Percentiles rank a stretch among this genome's conserved stretches.
Evolutionary conservation across 2,797 vertebrate genomes (phyloP).

Genomic region (Oophaga sylvatica): DNA sequence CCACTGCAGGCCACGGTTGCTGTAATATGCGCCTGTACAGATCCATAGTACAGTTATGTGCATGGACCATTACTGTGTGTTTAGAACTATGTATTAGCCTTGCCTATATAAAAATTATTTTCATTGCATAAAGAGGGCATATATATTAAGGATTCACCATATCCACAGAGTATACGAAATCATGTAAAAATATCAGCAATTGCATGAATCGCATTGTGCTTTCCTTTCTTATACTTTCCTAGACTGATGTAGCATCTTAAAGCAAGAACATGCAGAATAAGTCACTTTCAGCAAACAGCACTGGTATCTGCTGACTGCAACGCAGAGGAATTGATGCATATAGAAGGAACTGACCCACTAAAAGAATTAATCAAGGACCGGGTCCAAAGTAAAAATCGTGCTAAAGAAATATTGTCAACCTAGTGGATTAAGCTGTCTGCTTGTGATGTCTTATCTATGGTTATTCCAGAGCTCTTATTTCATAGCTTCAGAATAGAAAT

Average conservation of each 20-base stretch:
- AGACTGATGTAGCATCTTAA: neutral
- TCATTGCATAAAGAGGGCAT: no score
- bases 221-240: no score
- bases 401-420: neutral
- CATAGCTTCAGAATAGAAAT: neutral
- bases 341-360: neutral
- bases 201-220: no score
- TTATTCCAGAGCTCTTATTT: neutral
- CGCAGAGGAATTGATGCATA: slow-evolving; percentile 1
- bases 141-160: no score
- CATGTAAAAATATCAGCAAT: no score
- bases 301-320: slow-evolving; percentile 1
- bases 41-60: no score
- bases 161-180: no score
- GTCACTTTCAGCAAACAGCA: neutral
- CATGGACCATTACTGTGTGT: no score
- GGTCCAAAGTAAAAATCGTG: neutral
- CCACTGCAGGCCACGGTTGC: no score
- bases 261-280: slow-evolving; percentile 10
- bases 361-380: neutral
- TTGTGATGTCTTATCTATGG: neutral
- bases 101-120: no score
- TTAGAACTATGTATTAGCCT: no score
- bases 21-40: no score
- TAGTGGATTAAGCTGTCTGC: neutral